A percentile compares a stretch with the other conserved stretches of the same genome.
Conservation (phyloP, 2,113 vertebrate species). For the Anhinga anhinga region DNA sequence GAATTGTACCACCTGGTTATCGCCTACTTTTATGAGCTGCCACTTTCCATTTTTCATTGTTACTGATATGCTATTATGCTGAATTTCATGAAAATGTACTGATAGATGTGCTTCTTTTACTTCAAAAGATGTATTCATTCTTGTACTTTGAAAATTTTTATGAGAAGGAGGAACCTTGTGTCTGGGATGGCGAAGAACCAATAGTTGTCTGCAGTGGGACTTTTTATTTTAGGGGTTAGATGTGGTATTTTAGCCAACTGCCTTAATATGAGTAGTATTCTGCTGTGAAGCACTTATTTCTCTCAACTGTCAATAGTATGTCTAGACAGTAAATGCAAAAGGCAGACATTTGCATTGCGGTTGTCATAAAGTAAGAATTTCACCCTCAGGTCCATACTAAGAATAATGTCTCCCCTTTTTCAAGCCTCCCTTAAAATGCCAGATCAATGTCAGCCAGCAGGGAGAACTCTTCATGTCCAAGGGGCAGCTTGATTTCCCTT, state of each 20-base stretch:
- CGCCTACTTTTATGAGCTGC: background rate
- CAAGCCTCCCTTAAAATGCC: background rate
- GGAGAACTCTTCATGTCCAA: background rate
- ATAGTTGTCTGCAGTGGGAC: background rate
- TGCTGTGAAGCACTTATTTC: background rate
- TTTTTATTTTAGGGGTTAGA: background rate
- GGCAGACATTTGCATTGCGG: background rate
- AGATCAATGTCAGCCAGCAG: background rate
- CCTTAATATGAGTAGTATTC: background rate
- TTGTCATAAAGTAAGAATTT: constrained; percentile 13
- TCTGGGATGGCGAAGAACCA: background rate
- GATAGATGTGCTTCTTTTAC: background rate
- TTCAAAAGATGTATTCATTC: background rate
- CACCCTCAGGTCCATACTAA: background rate
- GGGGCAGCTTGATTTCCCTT: background rate
- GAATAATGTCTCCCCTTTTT: background rate
- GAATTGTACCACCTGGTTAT: background rate
- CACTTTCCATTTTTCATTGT: background rate
- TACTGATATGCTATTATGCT: background rate
- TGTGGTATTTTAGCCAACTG: background rate
- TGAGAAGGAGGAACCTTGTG: background rate
- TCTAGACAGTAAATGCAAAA: background rate
- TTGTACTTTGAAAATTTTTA: background rate
- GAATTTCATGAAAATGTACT: background rate
- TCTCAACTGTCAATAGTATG: background rate